These are phyloP conservation scores for Ariolimax columbianus DNA, from an alignment of 2,888 invertebrate species.

Conservation along the genomic window DNA sequence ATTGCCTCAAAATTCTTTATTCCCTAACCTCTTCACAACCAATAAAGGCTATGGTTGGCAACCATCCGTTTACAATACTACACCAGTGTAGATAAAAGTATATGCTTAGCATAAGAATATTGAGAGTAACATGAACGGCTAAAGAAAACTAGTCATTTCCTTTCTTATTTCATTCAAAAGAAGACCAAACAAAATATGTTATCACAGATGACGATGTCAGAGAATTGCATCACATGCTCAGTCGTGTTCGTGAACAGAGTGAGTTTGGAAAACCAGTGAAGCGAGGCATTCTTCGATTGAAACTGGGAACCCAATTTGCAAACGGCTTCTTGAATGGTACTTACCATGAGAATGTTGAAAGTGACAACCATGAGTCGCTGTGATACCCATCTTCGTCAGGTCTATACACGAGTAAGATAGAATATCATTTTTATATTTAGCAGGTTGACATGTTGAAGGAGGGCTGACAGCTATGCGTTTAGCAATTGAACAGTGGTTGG, in stretches of 20 bases:
- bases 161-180: no score
- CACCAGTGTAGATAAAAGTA: no score
- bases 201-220: constrained; percentile 79
- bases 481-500: neutral
- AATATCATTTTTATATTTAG: neutral
- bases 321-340: constrained; percentile 42
- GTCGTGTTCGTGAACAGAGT: constrained; percentile 44
- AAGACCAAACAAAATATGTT: constrained; percentile 77
- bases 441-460: neutral
- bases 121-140: no score
- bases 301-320: constrained; percentile 43
- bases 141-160: no score
- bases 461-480: neutral
- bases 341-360: constrained; percentile 15
- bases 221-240: constrained; percentile 73
- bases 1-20: no score
- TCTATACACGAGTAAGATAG: constrained; percentile 26
- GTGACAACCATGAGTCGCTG: constrained; percentile 42
- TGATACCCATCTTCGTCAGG: constrained; percentile 39
- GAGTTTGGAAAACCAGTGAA: constrained; percentile 34
- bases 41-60: no score
- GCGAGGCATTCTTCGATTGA: constrained; percentile 39
- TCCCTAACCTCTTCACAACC: no score
- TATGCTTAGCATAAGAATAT: no score
- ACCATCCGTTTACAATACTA: no score